Evolutionary conservation across 2,113 vertebrate genomes (phyloP).

Genomic region (Rostratula benghalensis): DNA sequence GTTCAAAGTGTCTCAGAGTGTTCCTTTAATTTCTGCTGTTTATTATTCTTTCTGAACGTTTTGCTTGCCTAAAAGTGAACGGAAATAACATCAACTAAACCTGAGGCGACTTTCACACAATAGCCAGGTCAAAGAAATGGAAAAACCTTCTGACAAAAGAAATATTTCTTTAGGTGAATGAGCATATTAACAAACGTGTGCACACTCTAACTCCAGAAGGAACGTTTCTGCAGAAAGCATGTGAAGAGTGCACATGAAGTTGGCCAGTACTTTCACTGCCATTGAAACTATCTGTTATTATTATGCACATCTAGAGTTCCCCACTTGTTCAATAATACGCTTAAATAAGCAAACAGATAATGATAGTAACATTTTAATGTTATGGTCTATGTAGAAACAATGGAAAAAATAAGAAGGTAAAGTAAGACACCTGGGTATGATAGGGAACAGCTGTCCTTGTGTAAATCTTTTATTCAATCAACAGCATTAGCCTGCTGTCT

Average conservation of each 20-base stretch:
- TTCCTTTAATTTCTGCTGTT: not conserved
- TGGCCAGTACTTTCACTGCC: not conserved
- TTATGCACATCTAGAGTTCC: not conserved
- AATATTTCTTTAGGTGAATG: not conserved
- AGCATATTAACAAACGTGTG: not conserved
- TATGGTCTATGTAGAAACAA: fast-evolving
- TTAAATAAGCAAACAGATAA: not conserved
- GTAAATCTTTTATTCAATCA: not conserved
- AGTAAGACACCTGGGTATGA: not conserved
- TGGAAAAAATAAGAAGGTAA: not conserved
- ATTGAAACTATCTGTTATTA: not conserved
- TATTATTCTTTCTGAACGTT: not conserved
- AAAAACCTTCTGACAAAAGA: not conserved
- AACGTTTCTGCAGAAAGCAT: not conserved
- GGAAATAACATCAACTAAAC: not conserved
- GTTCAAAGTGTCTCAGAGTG: not conserved
- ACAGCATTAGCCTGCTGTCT: not conserved
- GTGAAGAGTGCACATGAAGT: not conserved
- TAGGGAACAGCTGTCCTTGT: not conserved
- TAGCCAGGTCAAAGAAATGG: not conserved
- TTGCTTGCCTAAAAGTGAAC: not conserved
- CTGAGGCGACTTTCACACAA: not conserved
- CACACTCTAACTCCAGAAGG: fast-evolving
- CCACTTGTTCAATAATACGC: not conserved
- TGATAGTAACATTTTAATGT: not conserved